phyloP scores from a whole-genome alignment of 2,888 invertebrate genomes.

The Stenoptilia bipunctidactyla region DNA sequence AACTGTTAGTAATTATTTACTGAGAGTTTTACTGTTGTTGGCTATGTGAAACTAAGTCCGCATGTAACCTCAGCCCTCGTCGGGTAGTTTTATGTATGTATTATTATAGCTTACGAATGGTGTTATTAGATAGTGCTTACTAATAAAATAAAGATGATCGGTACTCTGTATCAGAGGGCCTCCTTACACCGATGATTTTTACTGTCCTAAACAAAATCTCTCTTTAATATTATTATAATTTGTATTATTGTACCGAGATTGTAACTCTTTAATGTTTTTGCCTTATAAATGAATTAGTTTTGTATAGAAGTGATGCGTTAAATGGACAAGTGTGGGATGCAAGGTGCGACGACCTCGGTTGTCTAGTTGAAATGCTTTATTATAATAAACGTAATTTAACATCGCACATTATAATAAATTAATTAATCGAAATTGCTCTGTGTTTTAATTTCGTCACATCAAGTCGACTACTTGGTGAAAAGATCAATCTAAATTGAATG shows the following conservation, averaged over 20 bases:
- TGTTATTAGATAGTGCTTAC: slow-evolving; percentile 52
- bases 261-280: slow-evolving; percentile 26
- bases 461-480: no score
- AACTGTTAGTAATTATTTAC: no score
- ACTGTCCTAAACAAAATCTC: slow-evolving; percentile 48
- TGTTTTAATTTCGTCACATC: slow-evolving; percentile 36
- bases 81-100: not conserved
- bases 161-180: slow-evolving; percentile 62
- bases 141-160: slow-evolving; percentile 35
- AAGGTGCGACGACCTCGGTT: slow-evolving; percentile 31
- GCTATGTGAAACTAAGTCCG: no score
- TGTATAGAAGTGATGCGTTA: slow-evolving; percentile 38
- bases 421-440: slow-evolving; percentile 62
- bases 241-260: slow-evolving; percentile 32
- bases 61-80: slow-evolving; percentile 2
- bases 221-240: slow-evolving; percentile 27
- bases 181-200: slow-evolving; percentile 40
- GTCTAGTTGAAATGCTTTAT: slow-evolving; percentile 61
- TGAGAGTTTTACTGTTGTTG: no score
- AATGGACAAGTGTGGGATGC: slow-evolving; percentile 35
- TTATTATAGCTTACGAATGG: slow-evolving; percentile 29
- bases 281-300: slow-evolving; percentile 40
- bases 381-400: slow-evolving; percentile 68
- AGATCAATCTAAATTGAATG: no score
- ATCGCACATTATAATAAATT: slow-evolving; percentile 72